Conservation (phyloP, 2,888 invertebrate genomes). For the Deilephila porcellus region DNA sequence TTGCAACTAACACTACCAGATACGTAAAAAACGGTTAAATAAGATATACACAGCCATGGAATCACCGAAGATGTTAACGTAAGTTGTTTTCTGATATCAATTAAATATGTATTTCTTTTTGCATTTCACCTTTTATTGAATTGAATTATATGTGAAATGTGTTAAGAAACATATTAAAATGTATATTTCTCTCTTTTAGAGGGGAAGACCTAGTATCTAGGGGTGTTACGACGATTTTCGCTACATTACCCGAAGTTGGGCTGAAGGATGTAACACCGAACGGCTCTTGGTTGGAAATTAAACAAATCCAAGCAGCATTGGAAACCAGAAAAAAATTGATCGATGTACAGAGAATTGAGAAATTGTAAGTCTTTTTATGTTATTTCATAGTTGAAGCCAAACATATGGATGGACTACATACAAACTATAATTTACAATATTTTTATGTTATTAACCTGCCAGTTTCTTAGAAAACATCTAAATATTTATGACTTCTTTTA, state of each 20-base stretch:
- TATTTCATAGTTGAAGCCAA: slow-evolving; percentile 60
- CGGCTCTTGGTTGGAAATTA: slow-evolving; percentile 85
- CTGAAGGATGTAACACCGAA: slow-evolving; percentile 82
- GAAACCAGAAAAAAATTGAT: slow-evolving; percentile 81
- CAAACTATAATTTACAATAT: too few species aligned
- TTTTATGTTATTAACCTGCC: too few species aligned
- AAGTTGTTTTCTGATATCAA: slow-evolving; percentile 44
- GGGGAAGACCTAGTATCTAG: slow-evolving; percentile 68
- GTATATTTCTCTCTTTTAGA: slow-evolving; percentile 51
- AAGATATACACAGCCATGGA: slow-evolving; percentile 43
- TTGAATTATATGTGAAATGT: not conserved
- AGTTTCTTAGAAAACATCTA: too few species aligned
- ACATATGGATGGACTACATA: slow-evolving; percentile 37
- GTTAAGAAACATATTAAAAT: not conserved
- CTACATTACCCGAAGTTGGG: slow-evolving; percentile 80
- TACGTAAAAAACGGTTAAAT: not conserved
- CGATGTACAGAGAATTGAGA: slow-evolving; percentile 84
- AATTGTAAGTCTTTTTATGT: slow-evolving; percentile 62
- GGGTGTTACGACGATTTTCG: slow-evolving; percentile 73
- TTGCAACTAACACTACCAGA: not conserved
- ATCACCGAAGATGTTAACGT: slow-evolving; percentile 58
- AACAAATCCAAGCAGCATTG: slow-evolving; percentile 84
- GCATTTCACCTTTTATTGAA: too few species aligned
- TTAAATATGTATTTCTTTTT: too few species aligned
- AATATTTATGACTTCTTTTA: too few species aligned